phyloP scores from a whole-genome alignment of 2,888 invertebrate genomes.

The Stegana nigrithorax region DNA sequence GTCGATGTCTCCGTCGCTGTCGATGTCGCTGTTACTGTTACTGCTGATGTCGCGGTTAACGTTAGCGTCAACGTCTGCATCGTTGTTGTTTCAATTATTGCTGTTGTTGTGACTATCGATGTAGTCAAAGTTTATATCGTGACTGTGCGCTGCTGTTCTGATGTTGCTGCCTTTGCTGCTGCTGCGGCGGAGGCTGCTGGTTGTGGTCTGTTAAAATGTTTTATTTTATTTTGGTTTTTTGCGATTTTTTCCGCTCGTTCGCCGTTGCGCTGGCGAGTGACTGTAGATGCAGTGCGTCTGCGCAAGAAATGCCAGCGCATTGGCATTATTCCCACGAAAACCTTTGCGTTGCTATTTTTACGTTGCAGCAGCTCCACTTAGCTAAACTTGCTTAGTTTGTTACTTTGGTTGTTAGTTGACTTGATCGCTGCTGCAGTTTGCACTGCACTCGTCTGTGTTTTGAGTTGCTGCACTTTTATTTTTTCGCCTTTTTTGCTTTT shows the following conservation, averaged over 20 bases:
- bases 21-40: too few relatives aligned
- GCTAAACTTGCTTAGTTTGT: too few relatives aligned
- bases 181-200: background rate
- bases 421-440: background rate
- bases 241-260: too few relatives aligned
- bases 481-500: background rate
- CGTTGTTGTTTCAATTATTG: background rate
- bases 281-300: too few relatives aligned
- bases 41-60: too few relatives aligned
- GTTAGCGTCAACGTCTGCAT: too few relatives aligned
- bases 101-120: background rate
- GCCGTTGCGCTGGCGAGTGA: too few relatives aligned
- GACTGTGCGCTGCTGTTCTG: too few relatives aligned
- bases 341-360: background rate
- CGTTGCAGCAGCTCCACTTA: background rate
- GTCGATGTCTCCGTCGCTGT: too few relatives aligned
- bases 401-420: background rate
- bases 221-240: background rate
- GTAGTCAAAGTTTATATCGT: too few relatives aligned
- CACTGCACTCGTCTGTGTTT: background rate
- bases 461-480: too few relatives aligned
- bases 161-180: background rate
- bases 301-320: slow-evolving; percentile 45
- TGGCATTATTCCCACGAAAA: slow-evolving; percentile 25
- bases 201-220: slow-evolving; percentile 1